A percentile compares a stretch with the other conserved stretches of the same genome.
Conservation (phyloP, 2,113 vertebrate genomes). For the Dromas ardeola region DNA sequence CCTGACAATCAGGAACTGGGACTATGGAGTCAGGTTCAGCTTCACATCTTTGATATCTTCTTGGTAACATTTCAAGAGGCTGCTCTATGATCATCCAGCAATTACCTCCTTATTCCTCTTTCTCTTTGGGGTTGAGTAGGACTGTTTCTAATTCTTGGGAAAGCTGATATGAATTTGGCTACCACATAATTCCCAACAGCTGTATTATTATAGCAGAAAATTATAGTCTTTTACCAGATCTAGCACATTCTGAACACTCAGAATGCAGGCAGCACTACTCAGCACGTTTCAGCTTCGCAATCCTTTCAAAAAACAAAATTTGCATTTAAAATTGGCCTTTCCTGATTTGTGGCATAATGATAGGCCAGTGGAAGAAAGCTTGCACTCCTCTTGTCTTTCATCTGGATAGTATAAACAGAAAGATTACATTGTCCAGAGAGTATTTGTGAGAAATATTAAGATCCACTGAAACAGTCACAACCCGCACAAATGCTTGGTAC, state of each 20-base stretch:
- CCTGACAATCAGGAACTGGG: neutral
- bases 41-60: neutral
- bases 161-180: neutral
- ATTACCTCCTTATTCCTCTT: neutral
- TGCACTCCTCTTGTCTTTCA: neutral
- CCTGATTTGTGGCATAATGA: neutral
- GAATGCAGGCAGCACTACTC: neutral
- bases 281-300: neutral
- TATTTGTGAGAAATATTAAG: neutral
- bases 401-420: neutral
- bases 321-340: slow-evolving; percentile 22
- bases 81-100: neutral
- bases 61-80: neutral
- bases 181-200: neutral
- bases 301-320: neutral
- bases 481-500: neutral
- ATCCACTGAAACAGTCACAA: neutral
- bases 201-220: slow-evolving; percentile 39
- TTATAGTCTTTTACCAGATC: neutral
- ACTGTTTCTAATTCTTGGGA: neutral
- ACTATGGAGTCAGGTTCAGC: neutral
- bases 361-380: neutral
- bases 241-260: neutral
- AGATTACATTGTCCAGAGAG: neutral
- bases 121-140: neutral